These are phyloP conservation scores for Protosalanx chinensis DNA, from an alignment of 2,797 vertebrate species.

Conservation along the genomic window DNA sequence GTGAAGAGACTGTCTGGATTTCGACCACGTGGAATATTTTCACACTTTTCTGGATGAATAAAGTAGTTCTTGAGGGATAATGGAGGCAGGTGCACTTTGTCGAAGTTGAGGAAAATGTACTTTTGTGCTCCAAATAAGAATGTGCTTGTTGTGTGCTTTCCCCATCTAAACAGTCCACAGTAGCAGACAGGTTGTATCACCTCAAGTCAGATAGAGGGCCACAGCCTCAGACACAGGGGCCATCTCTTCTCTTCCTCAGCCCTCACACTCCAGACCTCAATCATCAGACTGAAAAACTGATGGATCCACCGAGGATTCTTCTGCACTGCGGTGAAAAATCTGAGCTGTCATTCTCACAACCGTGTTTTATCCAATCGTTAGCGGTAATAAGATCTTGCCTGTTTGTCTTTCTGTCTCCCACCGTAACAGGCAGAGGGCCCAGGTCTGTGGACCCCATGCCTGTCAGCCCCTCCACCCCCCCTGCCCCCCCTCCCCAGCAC, in stretches of 20 bases:
- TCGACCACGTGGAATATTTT: background rate
- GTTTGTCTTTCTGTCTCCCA: slow-evolving; percentile 63
- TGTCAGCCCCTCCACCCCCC: slow-evolving; percentile 60
- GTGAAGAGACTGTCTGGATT: background rate
- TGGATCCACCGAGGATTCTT: slow-evolving; percentile 50
- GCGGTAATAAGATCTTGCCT: slow-evolving; percentile 65
- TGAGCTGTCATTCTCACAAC: slow-evolving; percentile 61
- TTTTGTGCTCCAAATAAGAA: too few species aligned
- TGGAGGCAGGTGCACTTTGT: background rate
- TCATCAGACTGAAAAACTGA: slow-evolving; percentile 32
- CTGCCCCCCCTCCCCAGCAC: slow-evolving; percentile 64
- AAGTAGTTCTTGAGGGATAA: too few species aligned
- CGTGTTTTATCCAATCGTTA: slow-evolving; percentile 70
- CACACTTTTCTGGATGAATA: too few species aligned
- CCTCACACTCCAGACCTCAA: slow-evolving; percentile 3
- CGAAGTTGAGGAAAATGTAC: background rate
- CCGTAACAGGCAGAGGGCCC: slow-evolving; percentile 63
- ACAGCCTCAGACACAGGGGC: background rate
- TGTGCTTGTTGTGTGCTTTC: background rate
- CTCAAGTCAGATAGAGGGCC: background rate
- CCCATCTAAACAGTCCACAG: background rate
- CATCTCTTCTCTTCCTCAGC: slow-evolving; percentile 6
- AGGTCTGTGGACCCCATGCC: slow-evolving; percentile 54
- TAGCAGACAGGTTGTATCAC: background rate
- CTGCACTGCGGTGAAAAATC: slow-evolving; percentile 51